phyloP scores from a whole-genome alignment of 2,888 invertebrate genomes.

The Ellobium chinense region DNA sequence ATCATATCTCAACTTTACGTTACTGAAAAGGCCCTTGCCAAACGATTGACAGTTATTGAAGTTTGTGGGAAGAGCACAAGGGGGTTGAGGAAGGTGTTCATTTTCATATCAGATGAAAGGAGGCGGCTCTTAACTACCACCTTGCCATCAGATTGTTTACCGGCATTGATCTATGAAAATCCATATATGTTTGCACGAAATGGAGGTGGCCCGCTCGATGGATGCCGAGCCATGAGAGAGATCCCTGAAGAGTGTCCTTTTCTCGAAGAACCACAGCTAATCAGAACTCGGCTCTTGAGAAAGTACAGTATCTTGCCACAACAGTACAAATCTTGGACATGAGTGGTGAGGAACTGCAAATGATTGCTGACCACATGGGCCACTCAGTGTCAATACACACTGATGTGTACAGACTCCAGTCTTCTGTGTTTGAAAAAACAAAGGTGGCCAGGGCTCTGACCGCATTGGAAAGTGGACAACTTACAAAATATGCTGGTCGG shows the following conservation, averaged over 20 bases:
- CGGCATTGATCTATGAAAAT: too few species aligned
- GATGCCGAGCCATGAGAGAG: constrained; percentile 22
- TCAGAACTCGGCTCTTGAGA: constrained; percentile 41
- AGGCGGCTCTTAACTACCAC: too few species aligned
- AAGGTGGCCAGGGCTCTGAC: constrained; percentile 53
- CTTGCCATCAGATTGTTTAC: too few species aligned
- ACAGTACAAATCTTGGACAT: constrained; percentile 48
- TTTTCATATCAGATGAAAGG: too few species aligned
- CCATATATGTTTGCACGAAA: not conserved
- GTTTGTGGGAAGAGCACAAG: constrained; percentile 25
- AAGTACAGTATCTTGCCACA: constrained; percentile 50
- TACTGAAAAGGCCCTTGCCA: not conserved
- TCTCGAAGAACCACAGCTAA: constrained; percentile 29
- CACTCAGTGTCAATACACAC: constrained; percentile 52
- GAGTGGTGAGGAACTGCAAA: constrained; percentile 50
- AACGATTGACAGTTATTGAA: constrained; percentile 23
- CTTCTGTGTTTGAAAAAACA: constrained; percentile 50
- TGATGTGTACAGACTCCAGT: constrained; percentile 52
- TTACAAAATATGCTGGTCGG: constrained; percentile 45
- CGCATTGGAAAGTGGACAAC: constrained; percentile 48
- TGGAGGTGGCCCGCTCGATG: not conserved
- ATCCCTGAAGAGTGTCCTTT: constrained; percentile 30
- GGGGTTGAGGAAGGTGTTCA: too few species aligned
- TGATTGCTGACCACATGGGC: constrained; percentile 56
- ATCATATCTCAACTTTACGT: not conserved